A percentile compares a stretch with the other conserved stretches of the same genome.
Evolutionary conservation across 2,797 vertebrate genomes (phyloP).

Genomic region (Melanogrammus aeglefinus): DNA sequence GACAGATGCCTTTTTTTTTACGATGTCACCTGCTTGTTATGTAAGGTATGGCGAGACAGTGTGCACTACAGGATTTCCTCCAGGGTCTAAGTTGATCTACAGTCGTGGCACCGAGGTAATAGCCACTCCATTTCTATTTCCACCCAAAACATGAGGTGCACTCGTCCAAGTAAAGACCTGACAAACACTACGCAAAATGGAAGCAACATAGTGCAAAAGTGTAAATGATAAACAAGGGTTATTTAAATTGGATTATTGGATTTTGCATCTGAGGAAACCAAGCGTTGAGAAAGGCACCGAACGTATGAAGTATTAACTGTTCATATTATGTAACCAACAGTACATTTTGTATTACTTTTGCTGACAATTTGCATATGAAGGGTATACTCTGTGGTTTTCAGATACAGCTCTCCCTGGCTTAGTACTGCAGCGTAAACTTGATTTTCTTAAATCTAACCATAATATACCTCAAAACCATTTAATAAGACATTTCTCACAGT

Average conservation of each 20-base stretch:
- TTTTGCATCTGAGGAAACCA: neutral
- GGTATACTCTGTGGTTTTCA: neutral
- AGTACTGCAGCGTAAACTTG: neutral
- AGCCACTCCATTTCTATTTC: too few relatives aligned
- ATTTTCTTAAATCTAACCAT: slow-evolving; percentile 1
- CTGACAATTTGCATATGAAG: neutral
- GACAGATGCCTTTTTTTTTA: neutral
- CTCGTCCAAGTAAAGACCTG: too few relatives aligned
- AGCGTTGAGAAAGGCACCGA: neutral
- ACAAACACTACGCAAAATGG: too few relatives aligned
- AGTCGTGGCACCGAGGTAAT: neutral
- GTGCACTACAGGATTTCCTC: neutral
- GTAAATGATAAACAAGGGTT: neutral
- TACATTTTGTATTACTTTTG: neutral
- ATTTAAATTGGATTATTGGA: neutral
- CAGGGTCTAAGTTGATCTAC: neutral
- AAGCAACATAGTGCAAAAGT: neutral
- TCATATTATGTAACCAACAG: neutral
- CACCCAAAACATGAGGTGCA: too few relatives aligned
- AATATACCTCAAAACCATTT: neutral
- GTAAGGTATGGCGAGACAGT: neutral
- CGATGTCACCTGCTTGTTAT: neutral
- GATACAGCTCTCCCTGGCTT: neutral
- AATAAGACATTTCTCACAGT: neutral
- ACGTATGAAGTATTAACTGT: neutral